Percentiles rank a stretch among this genome's conserved stretches.
Evolutionary conservation across 2,888 invertebrate genomes (phyloP).

Genomic region (Muschampia plurimacula): DNA sequence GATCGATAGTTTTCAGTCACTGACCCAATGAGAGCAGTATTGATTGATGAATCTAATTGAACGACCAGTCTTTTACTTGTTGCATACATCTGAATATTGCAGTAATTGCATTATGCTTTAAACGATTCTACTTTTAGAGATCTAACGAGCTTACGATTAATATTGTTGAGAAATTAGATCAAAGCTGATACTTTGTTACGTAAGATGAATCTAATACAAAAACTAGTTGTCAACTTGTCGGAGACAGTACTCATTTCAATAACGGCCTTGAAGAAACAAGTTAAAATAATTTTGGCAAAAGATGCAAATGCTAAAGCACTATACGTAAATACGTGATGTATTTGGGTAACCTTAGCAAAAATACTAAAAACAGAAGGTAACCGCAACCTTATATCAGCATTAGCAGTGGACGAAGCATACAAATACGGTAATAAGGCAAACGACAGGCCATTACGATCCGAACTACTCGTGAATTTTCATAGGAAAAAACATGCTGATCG

Average conservation of each 20-base stretch:
- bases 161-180: neutral
- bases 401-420: constrained; percentile 45
- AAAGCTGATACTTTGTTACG: neutral
- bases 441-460: constrained; percentile 23
- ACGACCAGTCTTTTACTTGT: constrained; percentile 10
- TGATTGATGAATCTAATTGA: constrained; percentile 36
- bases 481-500: constrained; percentile 26
- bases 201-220: neutral
- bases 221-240: neutral
- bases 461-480: constrained; percentile 8
- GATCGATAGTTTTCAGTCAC: constrained; percentile 35
- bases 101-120: constrained; percentile 19
- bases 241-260: neutral
- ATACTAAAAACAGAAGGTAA: constrained; percentile 39
- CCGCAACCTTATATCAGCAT: constrained; percentile 45
- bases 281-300: constrained; percentile 1
- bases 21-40: constrained; percentile 31
- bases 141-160: constrained; percentile 13
- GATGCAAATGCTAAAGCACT: constrained; percentile 24
- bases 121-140: neutral
- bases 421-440: constrained; percentile 36
- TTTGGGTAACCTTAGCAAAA: constrained; percentile 26
- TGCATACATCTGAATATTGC: constrained; percentile 13
- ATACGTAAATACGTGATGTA: constrained; percentile 28
- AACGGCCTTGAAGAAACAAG: constrained; percentile 7